Evolutionary conservation across 2,888 invertebrate genomes (phyloP), one percentile per base, ranked within the genome.

Genomic region (Synanthedon andrenaeformis): DNA sequence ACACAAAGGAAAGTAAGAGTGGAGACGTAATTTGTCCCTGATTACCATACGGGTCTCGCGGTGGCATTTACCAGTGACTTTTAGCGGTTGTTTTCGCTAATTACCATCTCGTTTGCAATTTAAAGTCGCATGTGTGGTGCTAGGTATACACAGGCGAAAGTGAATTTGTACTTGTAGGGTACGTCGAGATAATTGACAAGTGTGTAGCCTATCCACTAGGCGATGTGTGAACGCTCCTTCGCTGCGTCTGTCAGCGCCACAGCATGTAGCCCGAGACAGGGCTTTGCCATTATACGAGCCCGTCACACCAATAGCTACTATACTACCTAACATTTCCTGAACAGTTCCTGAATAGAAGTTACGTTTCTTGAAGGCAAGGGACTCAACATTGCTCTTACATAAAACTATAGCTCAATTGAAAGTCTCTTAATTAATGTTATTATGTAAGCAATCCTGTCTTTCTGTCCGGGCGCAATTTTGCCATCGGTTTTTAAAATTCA

Each of bases 31-130:
- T 83, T 85, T 80, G 86, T 82, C 76, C 82, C 80, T 84, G 73
- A 83, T 85, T 84, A 83, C 82, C 82, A 83, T 84, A 79, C 76
- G 76, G 72, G 76, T 74, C 70, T 69, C 65, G 68, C 67, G 63
- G 73, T 79, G 79, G 72, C 76, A 82, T 83, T 83, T 79, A 76
- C 63, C 66, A 58, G 71, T 69, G 65, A 71, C 76, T 82, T 80
- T 80, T 77, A 78, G 79, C 72, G 66, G 72, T 72, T 78, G 79
- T 82, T 82, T 77, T 82, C 79, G 73, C 85, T 86, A 86, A 85
- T 85, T 85, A 85, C 81, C 84, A 85, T 82, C 82, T 85, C 75
- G 83, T 84, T 85, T 82, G 82, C 83, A 85, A 84, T 83, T 83
- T 83, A 80, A 83, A 85, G 79, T 70, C 72, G 66, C 64, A 62